Conservation (phyloP, 1,140 invertebrate species). For the Tachypleus tridentatus region DNA sequence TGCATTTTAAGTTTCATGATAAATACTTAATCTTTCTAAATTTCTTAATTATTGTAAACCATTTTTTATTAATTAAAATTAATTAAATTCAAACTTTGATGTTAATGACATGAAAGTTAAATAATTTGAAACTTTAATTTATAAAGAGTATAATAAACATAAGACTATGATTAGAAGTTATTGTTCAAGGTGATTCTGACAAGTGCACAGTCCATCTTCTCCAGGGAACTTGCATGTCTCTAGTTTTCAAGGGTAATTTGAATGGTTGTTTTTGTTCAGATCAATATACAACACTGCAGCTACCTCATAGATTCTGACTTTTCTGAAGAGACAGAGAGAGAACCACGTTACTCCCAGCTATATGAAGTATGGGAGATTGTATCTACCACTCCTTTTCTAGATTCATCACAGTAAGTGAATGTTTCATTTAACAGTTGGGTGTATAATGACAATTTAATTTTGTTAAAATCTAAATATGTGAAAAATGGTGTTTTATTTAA, state of each 20-base stretch:
- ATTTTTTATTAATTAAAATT: too few relatives aligned
- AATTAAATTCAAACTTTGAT: too few relatives aligned
- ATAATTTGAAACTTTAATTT: too few relatives aligned
- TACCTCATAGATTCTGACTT: constrained; percentile 70
- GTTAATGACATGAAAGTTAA: too few relatives aligned
- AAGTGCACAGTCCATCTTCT: neutral
- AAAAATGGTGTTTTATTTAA: neutral
- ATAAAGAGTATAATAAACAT: too few relatives aligned
- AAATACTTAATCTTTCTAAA: too few relatives aligned
- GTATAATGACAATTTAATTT: constrained; percentile 9
- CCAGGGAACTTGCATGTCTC: constrained; percentile 6
- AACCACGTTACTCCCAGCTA: constrained; percentile 64
- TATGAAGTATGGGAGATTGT: constrained; percentile 59
- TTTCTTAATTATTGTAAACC: too few relatives aligned
- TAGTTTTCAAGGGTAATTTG: constrained; percentile 2
- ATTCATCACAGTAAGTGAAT: constrained; percentile 47
- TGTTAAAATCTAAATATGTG: neutral
- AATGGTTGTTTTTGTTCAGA: constrained; percentile 1
- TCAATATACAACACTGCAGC: constrained; percentile 33
- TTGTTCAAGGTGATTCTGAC: neutral
- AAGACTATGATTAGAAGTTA: neutral
- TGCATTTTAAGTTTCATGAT: too few relatives aligned
- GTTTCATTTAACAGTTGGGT: constrained; percentile 11
- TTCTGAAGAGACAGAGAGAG: constrained; percentile 49
- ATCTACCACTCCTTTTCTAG: constrained; percentile 59